Evolutionary conservation across 2,888 invertebrate species (phyloP).

Genomic region (Melolontha melolontha): DNA sequence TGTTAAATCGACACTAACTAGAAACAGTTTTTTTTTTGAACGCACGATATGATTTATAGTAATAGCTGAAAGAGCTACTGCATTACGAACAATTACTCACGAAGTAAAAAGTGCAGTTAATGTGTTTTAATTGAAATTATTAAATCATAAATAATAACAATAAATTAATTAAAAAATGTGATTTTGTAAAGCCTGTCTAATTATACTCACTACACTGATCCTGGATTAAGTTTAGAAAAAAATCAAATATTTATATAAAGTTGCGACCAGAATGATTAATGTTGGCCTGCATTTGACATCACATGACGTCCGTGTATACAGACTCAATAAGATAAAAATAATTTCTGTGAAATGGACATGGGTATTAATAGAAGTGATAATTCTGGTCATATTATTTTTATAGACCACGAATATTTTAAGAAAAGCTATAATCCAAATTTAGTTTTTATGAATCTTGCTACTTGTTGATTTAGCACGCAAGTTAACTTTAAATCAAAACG

Average conservation of each 20-base stretch:
- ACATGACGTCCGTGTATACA: slow-evolving; percentile 7
- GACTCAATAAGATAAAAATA: slow-evolving; percentile 9
- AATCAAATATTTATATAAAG: background rate
- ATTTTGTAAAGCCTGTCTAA: too few relatives aligned
- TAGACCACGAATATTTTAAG: slow-evolving; percentile 19
- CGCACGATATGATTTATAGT: too few relatives aligned
- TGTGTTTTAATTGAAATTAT: too few relatives aligned
- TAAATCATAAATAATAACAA: too few relatives aligned
- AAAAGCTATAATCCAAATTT: background rate
- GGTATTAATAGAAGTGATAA: slow-evolving; percentile 24
- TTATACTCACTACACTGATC: background rate
- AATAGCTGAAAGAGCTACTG: too few relatives aligned
- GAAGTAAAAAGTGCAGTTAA: too few relatives aligned
- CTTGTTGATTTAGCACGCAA: too few relatives aligned
- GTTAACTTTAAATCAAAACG: slow-evolving; percentile 3
- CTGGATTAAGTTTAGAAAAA: background rate
- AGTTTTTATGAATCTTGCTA: too few relatives aligned
- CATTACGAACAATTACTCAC: too few relatives aligned
- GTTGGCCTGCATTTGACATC: background rate
- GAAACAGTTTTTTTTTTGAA: too few relatives aligned
- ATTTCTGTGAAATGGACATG: slow-evolving; percentile 16
- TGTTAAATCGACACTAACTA: too few relatives aligned
- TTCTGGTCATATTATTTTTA: slow-evolving; percentile 26
- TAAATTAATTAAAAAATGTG: too few relatives aligned
- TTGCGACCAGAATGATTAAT: background rate